Evolutionary conservation across 1,140 invertebrate species (phyloP), one percentile per base, ranked within the genome.

Genomic region (Microplitis mediator): DNA sequence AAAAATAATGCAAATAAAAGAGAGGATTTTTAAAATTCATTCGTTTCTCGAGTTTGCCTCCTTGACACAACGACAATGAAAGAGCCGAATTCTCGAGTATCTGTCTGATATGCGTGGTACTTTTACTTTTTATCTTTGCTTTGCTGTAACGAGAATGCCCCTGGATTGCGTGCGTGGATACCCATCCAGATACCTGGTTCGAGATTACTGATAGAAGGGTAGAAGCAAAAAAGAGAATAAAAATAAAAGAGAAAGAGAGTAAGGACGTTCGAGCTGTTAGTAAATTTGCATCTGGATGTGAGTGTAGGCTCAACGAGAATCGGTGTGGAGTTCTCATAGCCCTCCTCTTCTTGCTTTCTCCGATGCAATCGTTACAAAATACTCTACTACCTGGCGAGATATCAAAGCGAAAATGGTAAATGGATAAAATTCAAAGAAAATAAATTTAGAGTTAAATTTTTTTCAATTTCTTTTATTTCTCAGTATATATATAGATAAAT

Each of bases 221-320:
- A 31, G 16, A 4, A 31, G n/a, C 16, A 6, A 56, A 9, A 45
- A 45, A 45, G 11, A 56, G 6, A 16, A 56, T 16, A 56, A 56
- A 16, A 56, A 56, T 13, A 13, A 56, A 56, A 56, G n/a, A 45
- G 60, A 50, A 45, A 31, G 45, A 61, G 31, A 39, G 56, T 60
- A 16, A 50, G 60, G 14, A 51, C 34, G 11, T 56, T 70, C 63
- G 16, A 58, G 63, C 39, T 45, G 39, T 45, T 6, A 73, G 74
- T 75, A 73, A 71, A 75, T 75, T 75, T 75, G 74, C 74, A 75
- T 75, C 71, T 71, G 74, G 71, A 75, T 75, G 71, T 64, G 69
- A 75, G 70, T 73, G 58, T 45, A 45, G 74, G 62, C 62, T 64
- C 62, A 64, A 64, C 62, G 62, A 61, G 69, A 23, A 71, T 45